Base-by-base conservation (phyloP, 2,113 vertebrate genomes). In the Ranitomeya variabilis region DNA sequence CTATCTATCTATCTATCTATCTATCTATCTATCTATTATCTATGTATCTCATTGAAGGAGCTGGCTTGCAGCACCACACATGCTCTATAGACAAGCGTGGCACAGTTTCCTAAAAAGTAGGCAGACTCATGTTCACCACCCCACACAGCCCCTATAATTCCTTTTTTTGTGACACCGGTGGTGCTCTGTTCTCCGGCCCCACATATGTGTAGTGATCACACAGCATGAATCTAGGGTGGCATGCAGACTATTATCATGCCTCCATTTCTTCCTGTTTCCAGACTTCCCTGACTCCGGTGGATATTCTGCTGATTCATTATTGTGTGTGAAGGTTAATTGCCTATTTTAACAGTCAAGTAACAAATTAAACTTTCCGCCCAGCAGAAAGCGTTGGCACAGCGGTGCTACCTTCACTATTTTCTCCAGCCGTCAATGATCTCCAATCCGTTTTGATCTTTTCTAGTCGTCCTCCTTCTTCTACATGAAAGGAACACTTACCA, bases 311-410 rank as follows among this genome's bases (percentile, higher is more conserved):
- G 59, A 64, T 21, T 82, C 26, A 64, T 62, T 62, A 45, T 21
- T 71, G 62, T 67, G 14, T 51, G 66, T 84, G 52, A 54, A 84
- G 82, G 82, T 84, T 84, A 84, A 84, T 84, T 55, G 64, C 66
- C n/a, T 69, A 55, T 26, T 84, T 71, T 9, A 60, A 54, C 37
- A 84, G 45, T 59, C 59, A 82, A 80, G 78, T 23, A 80, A 80
- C 78, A 80, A 80, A 80, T 80, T 26, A 59, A 80, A 80, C 21
- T 82, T 59, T 37, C 59, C 59, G 14, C 80, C 55, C 80, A 62
- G 80, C 15, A 37, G 80, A 60, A 81, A 37, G 55, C 57, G 12
- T 21, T 9, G 6, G 62, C 52, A 71, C n/a, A 54, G 66, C 64
- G 52, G 31, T 19, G 9, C 45, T 71, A 52, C 14, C 64, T 69